Evolutionary conservation across 2,797 vertebrate genomes (phyloP).

Genomic region (Parambassis ranga): DNA sequence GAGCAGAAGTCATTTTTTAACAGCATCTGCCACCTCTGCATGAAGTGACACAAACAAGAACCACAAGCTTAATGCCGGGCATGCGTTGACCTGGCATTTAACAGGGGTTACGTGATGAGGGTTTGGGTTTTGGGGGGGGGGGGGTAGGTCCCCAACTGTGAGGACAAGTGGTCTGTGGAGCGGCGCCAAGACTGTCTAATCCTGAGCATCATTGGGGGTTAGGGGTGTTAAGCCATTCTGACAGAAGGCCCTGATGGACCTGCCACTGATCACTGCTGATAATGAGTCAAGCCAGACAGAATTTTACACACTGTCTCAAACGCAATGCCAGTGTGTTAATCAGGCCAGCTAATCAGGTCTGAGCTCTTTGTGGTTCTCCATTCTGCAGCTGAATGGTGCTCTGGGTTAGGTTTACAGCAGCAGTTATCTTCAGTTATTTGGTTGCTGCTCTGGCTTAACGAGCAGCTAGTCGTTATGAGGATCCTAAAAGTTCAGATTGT

Average conservation of each 20-base stretch:
- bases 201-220: slow-evolving; percentile 36
- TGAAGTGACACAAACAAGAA: slow-evolving; percentile 49
- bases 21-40: slow-evolving; percentile 42
- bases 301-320: slow-evolving; percentile 65
- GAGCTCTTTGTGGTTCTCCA: slow-evolving; percentile 56
- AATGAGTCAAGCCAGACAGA: slow-evolving; percentile 73
- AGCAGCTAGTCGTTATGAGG: slow-evolving; percentile 10
- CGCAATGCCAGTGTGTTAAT: slow-evolving; percentile 56
- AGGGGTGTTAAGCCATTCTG: slow-evolving; percentile 61
- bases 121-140: slow-evolving; percentile 17
- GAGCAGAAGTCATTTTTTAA: slow-evolving; percentile 35
- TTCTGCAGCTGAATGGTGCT: slow-evolving; percentile 30
- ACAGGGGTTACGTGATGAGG: slow-evolving; percentile 2
- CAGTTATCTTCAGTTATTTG: slow-evolving; percentile 13
- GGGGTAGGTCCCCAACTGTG: slow-evolving; percentile 48
- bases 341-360: slow-evolving; percentile 76
- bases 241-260: slow-evolving; percentile 69
- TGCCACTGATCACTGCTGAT: slow-evolving; percentile 66
- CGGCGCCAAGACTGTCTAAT: slow-evolving; percentile 71
- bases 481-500: slow-evolving; percentile 7
- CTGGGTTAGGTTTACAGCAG: slow-evolving; percentile 33
- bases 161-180: slow-evolving; percentile 56
- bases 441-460: slow-evolving; percentile 5
- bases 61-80: slow-evolving; percentile 42
- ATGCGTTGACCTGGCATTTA: slow-evolving; percentile 42